Base-by-base conservation (phyloP, 2,113 vertebrate genomes). In the Sebastes schlegelii region DNA sequence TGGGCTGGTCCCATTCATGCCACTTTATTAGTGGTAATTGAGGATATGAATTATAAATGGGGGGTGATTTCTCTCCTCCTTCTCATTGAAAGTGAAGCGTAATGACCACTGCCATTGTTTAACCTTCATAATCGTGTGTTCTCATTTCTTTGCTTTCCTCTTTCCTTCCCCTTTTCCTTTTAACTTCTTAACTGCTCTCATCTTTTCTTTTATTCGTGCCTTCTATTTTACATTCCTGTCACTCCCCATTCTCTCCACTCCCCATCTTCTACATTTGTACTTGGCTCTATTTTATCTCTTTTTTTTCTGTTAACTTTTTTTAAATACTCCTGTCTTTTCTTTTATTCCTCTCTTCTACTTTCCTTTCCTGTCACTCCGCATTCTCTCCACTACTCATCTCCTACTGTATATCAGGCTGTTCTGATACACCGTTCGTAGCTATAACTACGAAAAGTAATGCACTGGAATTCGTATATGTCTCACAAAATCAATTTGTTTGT, bases 11-110 rank as follows among this genome's bases (percentile, higher is more conserved):
- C 90, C 92, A 92, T 92, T 91, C 97, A 89, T 92, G 92, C 91
- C 93, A 93, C 98, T 99, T 99, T 98, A 99, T 99, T 99, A 98
- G 99, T 98, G 99, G 97, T 99, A 99, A 99, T 99, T 99, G 98
- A 98, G 97, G 96, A 94, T 97, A 99, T 99, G 98, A 99, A 99
- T 99, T 99, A 99, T 99, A 97, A 99, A 99, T 99, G 97, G 97
- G 96, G 70, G 80, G 80, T 86, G 90, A 93, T 92, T 92, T 92
- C 86, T 91, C 85, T 92, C 84, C 90, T 89, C 96, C 97, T 95
- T 96, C 97, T 97, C 96, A 95, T 95, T 95, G 96, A 96, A 98
- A 97, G 97, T 96, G 97, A 96, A 94, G 96, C 95, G 93, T 98
- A 97, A 99, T 98, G 96, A 97, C 96, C 97, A 96, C 83, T 93